Evolutionary conservation across 2,797 vertebrate genomes (phyloP).

Genomic region (Eulemur rubriventer): DNA sequence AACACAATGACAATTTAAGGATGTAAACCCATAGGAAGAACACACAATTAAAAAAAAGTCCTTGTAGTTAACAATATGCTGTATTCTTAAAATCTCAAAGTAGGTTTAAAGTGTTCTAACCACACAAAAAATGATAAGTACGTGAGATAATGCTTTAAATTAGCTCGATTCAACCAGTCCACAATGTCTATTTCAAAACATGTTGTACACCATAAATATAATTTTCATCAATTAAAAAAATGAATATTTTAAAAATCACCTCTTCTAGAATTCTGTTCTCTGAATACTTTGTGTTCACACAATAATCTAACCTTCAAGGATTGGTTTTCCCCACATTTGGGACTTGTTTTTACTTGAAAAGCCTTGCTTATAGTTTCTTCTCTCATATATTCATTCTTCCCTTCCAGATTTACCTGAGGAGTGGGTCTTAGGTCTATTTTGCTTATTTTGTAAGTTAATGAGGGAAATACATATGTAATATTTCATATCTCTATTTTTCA

Average conservation of each 20-base stretch:
- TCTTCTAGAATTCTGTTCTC: not conserved
- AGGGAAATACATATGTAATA: not conserved
- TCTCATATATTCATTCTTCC: not conserved
- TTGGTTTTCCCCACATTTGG: not conserved
- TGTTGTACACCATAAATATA: not conserved
- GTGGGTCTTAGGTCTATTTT: not conserved
- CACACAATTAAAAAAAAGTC: not conserved
- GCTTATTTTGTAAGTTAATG: slow-evolving; percentile 18
- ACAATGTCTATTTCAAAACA: not conserved
- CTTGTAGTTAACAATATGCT: not conserved
- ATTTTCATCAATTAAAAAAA: not conserved
- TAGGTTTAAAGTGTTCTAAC: not conserved
- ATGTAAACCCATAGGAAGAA: not conserved
- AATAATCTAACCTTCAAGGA: not conserved
- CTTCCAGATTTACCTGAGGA: not conserved
- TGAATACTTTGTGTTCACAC: not conserved
- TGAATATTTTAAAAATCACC: not conserved
- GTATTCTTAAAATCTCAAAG: not conserved
- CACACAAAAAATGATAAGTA: not conserved
- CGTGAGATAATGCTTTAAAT: not conserved
- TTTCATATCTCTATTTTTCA: slow-evolving; percentile 29
- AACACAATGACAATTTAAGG: not conserved
- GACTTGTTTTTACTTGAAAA: not conserved
- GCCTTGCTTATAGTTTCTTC: not conserved
- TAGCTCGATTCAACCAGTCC: not conserved